Base-by-base conservation (phyloP, 92 coral and sea anemone species). In the Porites divaricata region DNA sequence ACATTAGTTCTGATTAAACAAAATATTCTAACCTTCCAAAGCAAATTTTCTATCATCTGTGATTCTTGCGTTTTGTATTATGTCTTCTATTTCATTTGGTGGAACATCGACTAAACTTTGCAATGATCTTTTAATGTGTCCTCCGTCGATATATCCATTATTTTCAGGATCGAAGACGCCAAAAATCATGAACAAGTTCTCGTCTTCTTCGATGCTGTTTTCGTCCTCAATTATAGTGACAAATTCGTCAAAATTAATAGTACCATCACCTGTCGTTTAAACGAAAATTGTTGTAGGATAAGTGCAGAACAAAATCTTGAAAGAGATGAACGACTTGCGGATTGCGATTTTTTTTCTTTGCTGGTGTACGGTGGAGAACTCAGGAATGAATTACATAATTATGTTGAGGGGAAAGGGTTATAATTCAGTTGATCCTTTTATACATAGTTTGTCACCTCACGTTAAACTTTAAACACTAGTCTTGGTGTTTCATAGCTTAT, bases 181-280 rank as follows among this genome's bases (percentile, higher is more conserved):
- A 63, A 82, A 82, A 21, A 82, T 82, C 72, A 19, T 82, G 6
- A 73, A 59, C 19, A 82, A 50, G 48, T 82, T 72, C 24, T 82
- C 86, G 41, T 82, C 86, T 4, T 82, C 86, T 51, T 82, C 79
- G 14, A 50, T 19, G 41, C 51, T 82, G 52, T 82, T 72, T 51
- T 61, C 79, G 2, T 71, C 86, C 26, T 82, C 86, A 23, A 82
- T 82, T 68, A 82, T 82, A 63, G 72, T 73, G 1, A 82, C 86
- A 61, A 82, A 82, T 73, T 82, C 86, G 48, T 82, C 86, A 72
- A 82, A 82, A 63, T 82, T 82, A 48, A 82, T 82, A 45, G 86
- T 82, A 6, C 86, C 86, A 63, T 82, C 86, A 45, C 86, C 86
- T 82, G 50, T 69, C 6, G 2, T 8, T 45, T 12, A 72, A 61